A percentile compares a stretch with the other conserved stretches of the same genome.
Conservation (phyloP, 2,113 vertebrate species). For the Thunnus thynnus region DNA sequence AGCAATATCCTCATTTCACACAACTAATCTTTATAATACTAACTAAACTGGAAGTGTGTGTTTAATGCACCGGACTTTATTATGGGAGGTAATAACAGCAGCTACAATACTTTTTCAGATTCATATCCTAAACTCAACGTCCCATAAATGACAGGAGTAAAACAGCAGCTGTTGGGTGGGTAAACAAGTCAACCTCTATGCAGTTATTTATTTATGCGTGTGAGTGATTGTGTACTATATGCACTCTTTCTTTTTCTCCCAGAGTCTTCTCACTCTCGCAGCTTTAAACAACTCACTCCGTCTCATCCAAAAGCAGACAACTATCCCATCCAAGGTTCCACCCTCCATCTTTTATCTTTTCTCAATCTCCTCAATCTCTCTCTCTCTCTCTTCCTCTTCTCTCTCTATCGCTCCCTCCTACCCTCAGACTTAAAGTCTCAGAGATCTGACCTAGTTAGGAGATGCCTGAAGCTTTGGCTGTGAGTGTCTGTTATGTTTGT, state of each 20-base stretch:
- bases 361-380: conserved; percentile 52
- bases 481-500: conserved; percentile 52
- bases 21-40: conserved; percentile 51
- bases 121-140: conserved; percentile 42
- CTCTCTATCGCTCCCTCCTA: conserved; percentile 46
- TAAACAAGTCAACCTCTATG: conserved; percentile 63
- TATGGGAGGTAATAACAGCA: conserved; percentile 53
- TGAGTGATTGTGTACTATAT: conserved; percentile 8
- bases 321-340: conserved; percentile 58
- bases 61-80: conserved; percentile 50
- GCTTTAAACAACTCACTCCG: conserved; percentile 56
- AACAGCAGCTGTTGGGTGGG: conserved; percentile 63
- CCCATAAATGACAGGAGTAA: conserved; percentile 59
- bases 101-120: conserved; percentile 26
- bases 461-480: conserved; percentile 65
- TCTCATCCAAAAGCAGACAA: conserved; percentile 62
- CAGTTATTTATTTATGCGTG: conserved; percentile 57
- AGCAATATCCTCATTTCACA: conserved; percentile 54
- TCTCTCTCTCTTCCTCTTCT: conserved; percentile 23
- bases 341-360: conserved; percentile 67
- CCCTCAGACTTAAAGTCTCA: conserved; percentile 71
- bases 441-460: conserved; percentile 81
- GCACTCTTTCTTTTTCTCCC: neutral
- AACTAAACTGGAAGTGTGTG: conserved; percentile 29
- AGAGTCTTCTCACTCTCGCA: conserved; percentile 39